phyloP scores from a whole-genome alignment of 2,797 vertebrate species.

The Pterois miles region DNA sequence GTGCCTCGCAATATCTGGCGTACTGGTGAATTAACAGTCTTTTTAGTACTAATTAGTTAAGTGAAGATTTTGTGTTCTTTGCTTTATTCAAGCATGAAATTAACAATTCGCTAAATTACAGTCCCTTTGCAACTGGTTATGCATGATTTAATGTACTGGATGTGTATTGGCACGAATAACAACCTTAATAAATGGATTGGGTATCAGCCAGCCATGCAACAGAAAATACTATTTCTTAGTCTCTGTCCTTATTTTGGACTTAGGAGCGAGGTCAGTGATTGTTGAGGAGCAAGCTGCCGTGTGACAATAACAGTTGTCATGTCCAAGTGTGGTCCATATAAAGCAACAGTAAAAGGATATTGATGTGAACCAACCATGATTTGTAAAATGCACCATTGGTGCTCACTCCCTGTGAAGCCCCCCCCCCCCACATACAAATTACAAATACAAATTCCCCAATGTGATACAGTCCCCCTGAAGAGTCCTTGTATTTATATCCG shows the following conservation, averaged over 20 bases:
- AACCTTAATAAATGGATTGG: not conserved
- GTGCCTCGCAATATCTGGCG: not conserved
- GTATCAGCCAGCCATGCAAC: not conserved
- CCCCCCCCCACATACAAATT: conserved; percentile 14
- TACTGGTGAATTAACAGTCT: not conserved
- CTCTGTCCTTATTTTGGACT: not conserved
- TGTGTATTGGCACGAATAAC: not conserved
- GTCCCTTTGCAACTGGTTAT: not conserved
- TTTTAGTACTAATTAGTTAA: not conserved
- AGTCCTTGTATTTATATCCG: conserved; percentile 74
- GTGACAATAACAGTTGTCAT: not conserved
- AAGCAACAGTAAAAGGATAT: conserved; percentile 10
- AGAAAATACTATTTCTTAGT: not conserved
- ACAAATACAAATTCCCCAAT: conserved; percentile 49
- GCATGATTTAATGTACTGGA: not conserved
- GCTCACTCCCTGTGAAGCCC: conserved; percentile 25
- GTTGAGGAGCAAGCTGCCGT: not conserved
- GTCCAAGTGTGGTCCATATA: not conserved
- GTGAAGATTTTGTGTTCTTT: not conserved
- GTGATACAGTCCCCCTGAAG: conserved; percentile 51
- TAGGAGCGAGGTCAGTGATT: not conserved
- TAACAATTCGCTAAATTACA: not conserved
- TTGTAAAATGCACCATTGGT: conserved; percentile 42
- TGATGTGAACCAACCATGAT: conserved; percentile 1
- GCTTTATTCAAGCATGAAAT: not conserved